A percentile compares a stretch with the other conserved stretches of the same genome.
Conservation (phyloP, 35 echinoderm and acorn worm species). For the Nesometra sesokonis region DNA sequence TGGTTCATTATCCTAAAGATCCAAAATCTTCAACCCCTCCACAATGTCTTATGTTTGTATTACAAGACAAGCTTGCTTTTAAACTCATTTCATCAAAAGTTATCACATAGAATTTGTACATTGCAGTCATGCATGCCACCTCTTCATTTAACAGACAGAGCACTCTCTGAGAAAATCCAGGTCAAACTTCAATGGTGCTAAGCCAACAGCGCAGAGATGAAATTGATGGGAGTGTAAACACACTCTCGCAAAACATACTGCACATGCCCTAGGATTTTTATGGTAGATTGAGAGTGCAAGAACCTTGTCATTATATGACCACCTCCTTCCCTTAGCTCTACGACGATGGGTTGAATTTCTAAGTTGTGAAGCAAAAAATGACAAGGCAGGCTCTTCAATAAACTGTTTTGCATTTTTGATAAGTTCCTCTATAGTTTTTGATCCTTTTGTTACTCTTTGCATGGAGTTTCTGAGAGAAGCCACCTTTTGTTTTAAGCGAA, state of each 20-base stretch:
- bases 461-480: not conserved
- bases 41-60: no score
- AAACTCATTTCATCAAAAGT: no score
- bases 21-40: no score
- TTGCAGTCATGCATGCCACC: no score
- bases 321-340: conserved; percentile 28
- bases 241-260: conserved; percentile 4
- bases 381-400: not conserved
- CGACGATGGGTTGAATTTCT: not conserved
- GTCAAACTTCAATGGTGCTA: conserved; percentile 17
- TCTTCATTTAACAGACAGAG: conserved; percentile 20
- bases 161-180: conserved; percentile 23
- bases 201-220: conserved; percentile 29
- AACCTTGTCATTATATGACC: conserved; percentile 27
- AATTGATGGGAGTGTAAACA: conserved; percentile 30
- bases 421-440: not conserved
- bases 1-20: no score
- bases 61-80: no score
- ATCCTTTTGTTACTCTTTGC: not conserved
- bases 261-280: conserved; percentile 27
- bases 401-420: not conserved
- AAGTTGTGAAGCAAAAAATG: conserved; percentile 39
- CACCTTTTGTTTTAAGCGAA: not conserved
- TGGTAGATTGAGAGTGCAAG: conserved; percentile 39
- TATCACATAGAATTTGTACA: no score